Base-by-base conservation (phyloP, 2,888 invertebrate genomes). In the Caenorhabditis uteleia region DNA sequence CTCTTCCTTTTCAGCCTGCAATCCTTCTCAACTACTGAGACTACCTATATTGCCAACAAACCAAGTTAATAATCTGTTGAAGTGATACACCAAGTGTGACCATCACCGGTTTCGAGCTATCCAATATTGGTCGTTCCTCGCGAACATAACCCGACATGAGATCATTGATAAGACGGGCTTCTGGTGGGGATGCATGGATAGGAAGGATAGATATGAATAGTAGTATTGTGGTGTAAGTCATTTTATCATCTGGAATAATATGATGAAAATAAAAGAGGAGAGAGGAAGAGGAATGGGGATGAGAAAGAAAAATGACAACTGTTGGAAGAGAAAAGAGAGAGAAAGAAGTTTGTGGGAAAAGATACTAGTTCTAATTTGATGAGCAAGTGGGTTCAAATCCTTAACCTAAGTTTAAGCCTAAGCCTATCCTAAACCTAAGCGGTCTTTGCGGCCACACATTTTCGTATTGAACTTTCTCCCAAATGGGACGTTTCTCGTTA, bases 31-130 rank as follows among this genome's bases (percentile, higher is more conserved):
- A 21, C 10, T 39, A 20, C 20, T 34, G 16, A 10, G 23, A 42
- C 64, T 45, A 49, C 76, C 78, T 72, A 79, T 46, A 50, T 79
- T 75, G 26, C 4, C 3, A 38, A 43, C 67, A 47, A 44, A 79
- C 79, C 74, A 79, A 48, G 50, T 80, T 75, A 51, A 80, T 78
- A 55, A 80, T 80, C 51, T 80, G 78, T 46, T 80, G 79, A 25
- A 80, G 49, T 7, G 66, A 56, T 16, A 80, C 71, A 2, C 78
- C 77, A n/a, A 80, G 58, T 20, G 56, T 75, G 26, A 80, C 79
- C 27, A 68, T 68, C 3, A 80, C 79, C 6, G 78, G 77, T 40
- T 77, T 69, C 8, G 66, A 53, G 26, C 61, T 65, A 44, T 79
- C 75, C 33, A 77, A 49, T 23, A 78, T 79, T 1, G 80, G 80